Percentiles rank a stretch among this genome's conserved stretches.
These are phyloP conservation scores for Scolanthus callimorphus DNA, from an alignment of 92 coral and sea anemone species.

Conservation along the genomic window DNA sequence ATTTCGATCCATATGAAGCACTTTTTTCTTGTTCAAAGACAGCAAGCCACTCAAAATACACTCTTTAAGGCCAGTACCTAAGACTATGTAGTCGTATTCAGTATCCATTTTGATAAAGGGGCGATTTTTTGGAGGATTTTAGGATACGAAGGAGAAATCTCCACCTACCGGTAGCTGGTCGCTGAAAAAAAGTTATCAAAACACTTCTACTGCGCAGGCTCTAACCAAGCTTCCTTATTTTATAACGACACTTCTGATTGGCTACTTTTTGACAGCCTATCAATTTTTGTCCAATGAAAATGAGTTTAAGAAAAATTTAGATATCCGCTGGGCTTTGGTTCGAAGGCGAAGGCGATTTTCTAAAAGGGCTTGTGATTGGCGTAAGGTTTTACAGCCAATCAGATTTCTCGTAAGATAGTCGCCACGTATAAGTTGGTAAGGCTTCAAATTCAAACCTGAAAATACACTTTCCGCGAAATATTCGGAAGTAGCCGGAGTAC, in stretches of 20 bases:
- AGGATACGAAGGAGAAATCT: too few species aligned
- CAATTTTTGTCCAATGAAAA: slow-evolving; percentile 21
- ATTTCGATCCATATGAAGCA: slow-evolving; percentile 84
- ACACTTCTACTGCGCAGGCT: too few species aligned
- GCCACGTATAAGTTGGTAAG: not conserved
- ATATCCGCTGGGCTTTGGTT: too few species aligned
- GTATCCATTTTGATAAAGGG: slow-evolving; percentile 51
- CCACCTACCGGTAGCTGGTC: too few species aligned
- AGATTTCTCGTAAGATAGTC: slow-evolving; percentile 3
- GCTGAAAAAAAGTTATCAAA: too few species aligned
- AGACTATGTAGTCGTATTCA: slow-evolving; percentile 84
- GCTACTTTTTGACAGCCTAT: too few species aligned
- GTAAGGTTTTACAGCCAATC: slow-evolving; percentile 9
- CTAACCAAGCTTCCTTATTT: too few species aligned
- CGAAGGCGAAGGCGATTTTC: not conserved
- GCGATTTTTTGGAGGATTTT: slow-evolving; percentile 2
- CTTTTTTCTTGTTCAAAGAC: slow-evolving; percentile 78
- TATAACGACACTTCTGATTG: too few species aligned
- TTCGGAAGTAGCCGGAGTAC: too few species aligned
- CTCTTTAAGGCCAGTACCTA: slow-evolving; percentile 98
- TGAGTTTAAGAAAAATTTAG: too few species aligned
- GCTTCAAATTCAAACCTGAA: not conserved
- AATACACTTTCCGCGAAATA: too few species aligned
- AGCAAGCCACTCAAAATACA: slow-evolving; percentile 88
- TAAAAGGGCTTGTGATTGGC: slow-evolving; percentile 8